Conservation (phyloP, 2,888 invertebrate genomes). For the Pollenia angustigena region DNA sequence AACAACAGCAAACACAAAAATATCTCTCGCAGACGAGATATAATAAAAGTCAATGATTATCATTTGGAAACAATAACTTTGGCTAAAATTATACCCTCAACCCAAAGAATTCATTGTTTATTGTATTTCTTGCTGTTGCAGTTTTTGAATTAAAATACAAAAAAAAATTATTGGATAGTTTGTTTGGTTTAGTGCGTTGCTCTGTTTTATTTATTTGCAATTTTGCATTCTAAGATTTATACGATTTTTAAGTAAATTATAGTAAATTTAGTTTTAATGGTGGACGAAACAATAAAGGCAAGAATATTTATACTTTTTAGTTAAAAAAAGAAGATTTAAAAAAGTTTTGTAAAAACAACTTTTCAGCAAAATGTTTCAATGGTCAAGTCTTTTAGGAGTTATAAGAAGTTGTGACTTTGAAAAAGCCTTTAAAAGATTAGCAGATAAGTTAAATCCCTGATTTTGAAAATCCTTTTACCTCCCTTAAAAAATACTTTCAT, state of each 20-base stretch:
- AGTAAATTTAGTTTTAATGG: slow-evolving; percentile 19
- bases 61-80: slow-evolving; percentile 62
- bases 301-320: neutral
- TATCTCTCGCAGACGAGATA: neutral
- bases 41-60: slow-evolving; percentile 54
- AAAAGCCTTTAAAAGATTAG: no score
- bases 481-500: no score
- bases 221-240: slow-evolving; percentile 48
- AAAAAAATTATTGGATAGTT: neutral
- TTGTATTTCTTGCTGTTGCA: neutral
- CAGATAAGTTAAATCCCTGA: no score
- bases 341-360: no score
- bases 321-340: no score
- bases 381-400: no score
- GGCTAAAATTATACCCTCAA: slow-evolving; percentile 45
- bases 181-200: neutral
- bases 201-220: neutral
- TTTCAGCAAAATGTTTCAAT: no score
- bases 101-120: slow-evolving; percentile 45
- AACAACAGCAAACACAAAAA: neutral
- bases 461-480: no score
- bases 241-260: slow-evolving; percentile 54
- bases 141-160: neutral
- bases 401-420: no score
- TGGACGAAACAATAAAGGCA: neutral